phyloP scores from a whole-genome alignment of 2,113 vertebrate genomes.

The Alectura lathami region DNA sequence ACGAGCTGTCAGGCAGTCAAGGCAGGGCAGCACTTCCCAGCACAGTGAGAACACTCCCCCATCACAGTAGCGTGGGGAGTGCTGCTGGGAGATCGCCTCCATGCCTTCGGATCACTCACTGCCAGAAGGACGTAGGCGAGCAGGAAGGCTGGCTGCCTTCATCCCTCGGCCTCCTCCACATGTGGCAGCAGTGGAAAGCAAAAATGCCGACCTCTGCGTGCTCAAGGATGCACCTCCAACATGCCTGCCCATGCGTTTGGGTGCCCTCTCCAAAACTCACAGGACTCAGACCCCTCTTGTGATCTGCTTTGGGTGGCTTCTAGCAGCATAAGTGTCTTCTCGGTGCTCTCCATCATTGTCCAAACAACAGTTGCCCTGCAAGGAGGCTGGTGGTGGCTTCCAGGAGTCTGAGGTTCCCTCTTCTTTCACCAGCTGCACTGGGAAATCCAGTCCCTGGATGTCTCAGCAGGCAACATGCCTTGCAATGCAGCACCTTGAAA shows the following conservation, averaged over 20 bases:
- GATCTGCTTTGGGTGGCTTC: neutral
- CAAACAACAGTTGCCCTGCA: neutral
- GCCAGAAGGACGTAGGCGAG: neutral
- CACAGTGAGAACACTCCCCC: neutral
- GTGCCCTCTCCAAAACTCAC: neutral
- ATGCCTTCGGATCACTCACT: neutral
- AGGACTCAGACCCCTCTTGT: neutral
- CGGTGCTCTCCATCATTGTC: neutral
- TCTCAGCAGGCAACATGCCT: neutral
- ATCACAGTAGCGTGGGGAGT: neutral
- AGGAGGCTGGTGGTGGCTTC: neutral
- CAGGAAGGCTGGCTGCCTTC: neutral
- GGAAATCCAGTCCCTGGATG: neutral
- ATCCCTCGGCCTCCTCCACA: neutral
- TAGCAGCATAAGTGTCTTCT: neutral
- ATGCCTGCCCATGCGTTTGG: fast-evolving
- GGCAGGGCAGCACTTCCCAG: neutral
- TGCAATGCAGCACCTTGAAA: neutral
- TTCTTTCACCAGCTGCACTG: neutral
- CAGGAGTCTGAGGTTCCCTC: neutral
- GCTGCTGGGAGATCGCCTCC: fast-evolving
- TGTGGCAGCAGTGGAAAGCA: fast-evolving
- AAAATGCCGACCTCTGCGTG: neutral
- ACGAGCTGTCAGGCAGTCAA: neutral
- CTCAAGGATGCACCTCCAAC: neutral